These are phyloP conservation scores for Garrulus glandarius DNA, from an alignment of 2,797 vertebrate genomes.

Conservation along the genomic window DNA sequence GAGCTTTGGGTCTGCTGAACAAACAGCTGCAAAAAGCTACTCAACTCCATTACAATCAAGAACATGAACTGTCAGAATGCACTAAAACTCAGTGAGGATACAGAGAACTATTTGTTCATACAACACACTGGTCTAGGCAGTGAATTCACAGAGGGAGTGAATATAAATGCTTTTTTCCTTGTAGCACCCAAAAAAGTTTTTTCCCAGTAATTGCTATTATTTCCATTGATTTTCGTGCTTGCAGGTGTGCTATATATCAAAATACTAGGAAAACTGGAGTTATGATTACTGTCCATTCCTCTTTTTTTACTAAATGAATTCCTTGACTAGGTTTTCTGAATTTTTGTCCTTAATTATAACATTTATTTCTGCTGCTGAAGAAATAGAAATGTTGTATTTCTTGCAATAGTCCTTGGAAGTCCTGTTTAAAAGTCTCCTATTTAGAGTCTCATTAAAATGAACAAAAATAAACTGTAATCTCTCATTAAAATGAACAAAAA, in stretches of 20 bases:
- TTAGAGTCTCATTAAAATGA: neutral
- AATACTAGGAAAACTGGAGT: neutral
- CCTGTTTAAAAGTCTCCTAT: neutral
- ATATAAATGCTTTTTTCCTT: neutral
- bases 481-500: neutral
- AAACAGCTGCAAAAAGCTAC: slow-evolving; percentile 8
- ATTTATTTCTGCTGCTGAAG: neutral
- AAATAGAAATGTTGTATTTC: neutral
- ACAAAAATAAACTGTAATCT: neutral
- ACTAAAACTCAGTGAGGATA: neutral
- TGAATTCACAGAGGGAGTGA: neutral
- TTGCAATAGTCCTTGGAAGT: neutral
- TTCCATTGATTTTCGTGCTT: neutral
- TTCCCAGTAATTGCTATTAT: neutral
- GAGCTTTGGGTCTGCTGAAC: neutral
- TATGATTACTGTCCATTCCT: neutral
- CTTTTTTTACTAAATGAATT: neutral
- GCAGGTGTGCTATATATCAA: neutral
- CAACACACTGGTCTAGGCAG: neutral
- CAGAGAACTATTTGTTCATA: neutral
- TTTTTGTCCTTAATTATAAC: neutral
- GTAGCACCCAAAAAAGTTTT: neutral
- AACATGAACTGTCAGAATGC: neutral
- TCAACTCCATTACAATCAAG: neutral
- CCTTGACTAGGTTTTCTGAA: neutral